phyloP scores from a whole-genome alignment of 1,140 invertebrate genomes.

The Calosoma granatense region DNA sequence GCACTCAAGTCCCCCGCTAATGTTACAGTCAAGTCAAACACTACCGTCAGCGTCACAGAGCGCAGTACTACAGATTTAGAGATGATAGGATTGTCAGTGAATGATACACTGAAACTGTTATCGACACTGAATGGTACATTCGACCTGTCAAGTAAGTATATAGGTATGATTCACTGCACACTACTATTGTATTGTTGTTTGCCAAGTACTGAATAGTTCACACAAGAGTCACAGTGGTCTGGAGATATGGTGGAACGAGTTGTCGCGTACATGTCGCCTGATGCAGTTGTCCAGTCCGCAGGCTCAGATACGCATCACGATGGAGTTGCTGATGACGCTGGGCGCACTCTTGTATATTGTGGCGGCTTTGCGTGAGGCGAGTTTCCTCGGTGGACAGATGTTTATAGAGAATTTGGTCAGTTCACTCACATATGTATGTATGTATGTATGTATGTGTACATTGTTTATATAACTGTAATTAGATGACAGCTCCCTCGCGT shows the following conservation, averaged over 20 bases:
- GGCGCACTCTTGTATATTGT: slow-evolving; percentile 73
- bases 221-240: too few relatives aligned
- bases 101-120: not conserved
- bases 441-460: too few relatives aligned
- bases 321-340: slow-evolving; percentile 60
- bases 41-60: too few relatives aligned
- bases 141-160: too few relatives aligned
- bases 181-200: too few relatives aligned
- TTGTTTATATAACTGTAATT: too few relatives aligned
- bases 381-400: slow-evolving; percentile 77
- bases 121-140: too few relatives aligned
- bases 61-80: too few relatives aligned
- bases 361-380: slow-evolving; percentile 67
- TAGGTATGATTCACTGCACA: too few relatives aligned
- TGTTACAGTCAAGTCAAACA: slow-evolving; percentile 12
- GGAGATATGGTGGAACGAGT: slow-evolving; percentile 54
- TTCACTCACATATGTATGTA: not conserved
- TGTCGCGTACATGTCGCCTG: slow-evolving; percentile 56
- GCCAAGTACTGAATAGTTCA: too few relatives aligned
- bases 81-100: too few relatives aligned
- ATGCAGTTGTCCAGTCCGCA: slow-evolving; percentile 47
- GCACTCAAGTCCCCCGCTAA: slow-evolving; percentile 11
- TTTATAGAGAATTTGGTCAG: slow-evolving; percentile 83
- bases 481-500: slow-evolving; percentile 81
- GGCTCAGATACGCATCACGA: slow-evolving; percentile 52